Base-by-base conservation (phyloP, 2,113 vertebrate genomes). In the Cyphomyrus discorhynchus region DNA sequence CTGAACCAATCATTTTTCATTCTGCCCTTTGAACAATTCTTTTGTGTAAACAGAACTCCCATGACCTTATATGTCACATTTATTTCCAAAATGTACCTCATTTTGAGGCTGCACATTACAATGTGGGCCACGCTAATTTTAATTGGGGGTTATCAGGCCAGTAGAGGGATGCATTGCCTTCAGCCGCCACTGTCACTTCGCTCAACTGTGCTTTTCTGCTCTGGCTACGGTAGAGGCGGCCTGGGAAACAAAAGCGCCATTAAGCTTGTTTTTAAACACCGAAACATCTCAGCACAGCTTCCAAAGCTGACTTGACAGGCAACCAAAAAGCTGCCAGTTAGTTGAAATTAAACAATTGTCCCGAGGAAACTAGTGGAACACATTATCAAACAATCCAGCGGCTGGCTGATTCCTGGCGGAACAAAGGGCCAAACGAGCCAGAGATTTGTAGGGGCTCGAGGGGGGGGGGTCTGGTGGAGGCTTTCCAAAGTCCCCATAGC, bases 281-380 rank as follows among this genome's bases (percentile, higher is more conserved):
- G 88, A 89, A 93, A 93, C 90, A 92, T 93, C 91, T 94, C 92
- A 90, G 91, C 91, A 84, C 83, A 85, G 90, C 88, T 91, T 88
- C 90, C 91, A 92, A 93, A 94, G 90, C 93, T 89, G 89, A 93
- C 91, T 92, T 93, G 93, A 94, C 94, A 93, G 91, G 70, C 91
- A 84, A 87, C 89, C 70, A 92, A 88, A 91, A 93, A 93, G 89
- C 82, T 92, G 91, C 90, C 90, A 94, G 91, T 89, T 91, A 91
- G 91, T 91, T 92, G 86, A 94, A 93, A 95, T 94, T 89, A 93
- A 93, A 93, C 90, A 94, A 93, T 89, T 50, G 91, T 92, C 92
- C 87, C 6, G 19, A 90, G 87, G 87, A 91, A 94, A 93, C 92
- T 70, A 87, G 27, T 52, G 88, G 42, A 88, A 47, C 87, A 89